Percentiles rank a stretch among this genome's conserved stretches.
Conservation (phyloP, 2,888 invertebrate genomes). For the Oxyscelio sp. region DNA sequence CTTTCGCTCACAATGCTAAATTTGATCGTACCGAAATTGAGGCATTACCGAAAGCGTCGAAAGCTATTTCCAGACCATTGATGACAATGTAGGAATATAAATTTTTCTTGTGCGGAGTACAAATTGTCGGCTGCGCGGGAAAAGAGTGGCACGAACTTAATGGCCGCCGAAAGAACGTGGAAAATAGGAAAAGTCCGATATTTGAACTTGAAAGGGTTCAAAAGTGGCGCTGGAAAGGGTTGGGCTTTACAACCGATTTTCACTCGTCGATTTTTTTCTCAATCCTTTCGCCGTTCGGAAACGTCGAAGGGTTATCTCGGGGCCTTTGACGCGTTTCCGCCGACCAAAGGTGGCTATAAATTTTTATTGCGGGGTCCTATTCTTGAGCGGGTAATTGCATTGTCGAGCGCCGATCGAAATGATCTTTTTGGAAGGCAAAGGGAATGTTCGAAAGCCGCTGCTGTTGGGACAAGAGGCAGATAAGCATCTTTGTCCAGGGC, state of each 20-base stretch:
- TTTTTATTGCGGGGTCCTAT: slow-evolving; percentile 47
- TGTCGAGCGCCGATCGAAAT: slow-evolving; percentile 65
- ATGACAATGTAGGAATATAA: slow-evolving; percentile 67
- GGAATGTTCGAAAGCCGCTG: slow-evolving; percentile 55
- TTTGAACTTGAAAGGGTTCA: slow-evolving; percentile 59
- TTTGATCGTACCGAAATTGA: slow-evolving; percentile 64
- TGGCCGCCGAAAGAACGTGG: slow-evolving; percentile 53
- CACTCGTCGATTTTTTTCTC: slow-evolving; percentile 26
- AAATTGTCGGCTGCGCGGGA: slow-evolving; percentile 48
- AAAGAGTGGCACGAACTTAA: slow-evolving; percentile 50
- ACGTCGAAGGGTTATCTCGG: slow-evolving; percentile 47
- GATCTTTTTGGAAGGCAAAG: slow-evolving; percentile 54
- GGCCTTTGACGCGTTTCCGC: slow-evolving; percentile 29
- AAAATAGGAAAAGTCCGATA: slow-evolving; percentile 59
- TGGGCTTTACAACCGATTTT: slow-evolving; percentile 72
- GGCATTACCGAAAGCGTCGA: slow-evolving; percentile 56
- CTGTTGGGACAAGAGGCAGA: slow-evolving; percentile 49
- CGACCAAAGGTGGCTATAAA: slow-evolving; percentile 21
- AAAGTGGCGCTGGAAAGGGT: slow-evolving; percentile 31
- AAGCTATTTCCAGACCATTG: slow-evolving; percentile 66
- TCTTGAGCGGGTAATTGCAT: slow-evolving; percentile 73
- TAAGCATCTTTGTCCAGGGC: slow-evolving; percentile 63
- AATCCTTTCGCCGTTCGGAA: slow-evolving; percentile 48
- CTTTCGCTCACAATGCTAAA: slow-evolving; percentile 58
- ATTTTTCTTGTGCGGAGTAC: slow-evolving; percentile 68